phyloP scores from a whole-genome alignment of 2,888 invertebrate genomes.

The Agrotis exclamationis region DNA sequence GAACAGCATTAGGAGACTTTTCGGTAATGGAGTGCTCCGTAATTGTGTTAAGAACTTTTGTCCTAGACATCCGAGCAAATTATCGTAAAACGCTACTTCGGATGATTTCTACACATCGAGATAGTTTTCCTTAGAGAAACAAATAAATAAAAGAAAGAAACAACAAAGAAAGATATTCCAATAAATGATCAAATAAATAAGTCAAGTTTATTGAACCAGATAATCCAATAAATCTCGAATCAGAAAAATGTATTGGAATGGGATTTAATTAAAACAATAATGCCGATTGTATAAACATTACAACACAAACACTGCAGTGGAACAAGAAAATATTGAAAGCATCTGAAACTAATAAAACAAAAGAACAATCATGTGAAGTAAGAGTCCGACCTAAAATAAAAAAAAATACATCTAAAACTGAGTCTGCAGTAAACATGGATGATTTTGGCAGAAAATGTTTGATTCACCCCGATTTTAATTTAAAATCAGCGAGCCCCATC shows the following conservation, averaged over 20 bases:
- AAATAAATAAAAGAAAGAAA: constrained; percentile 13
- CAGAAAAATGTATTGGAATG: constrained; percentile 1
- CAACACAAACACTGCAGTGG: neutral
- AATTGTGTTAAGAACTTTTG: constrained; percentile 68
- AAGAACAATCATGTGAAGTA: neutral
- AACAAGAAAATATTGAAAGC: neutral
- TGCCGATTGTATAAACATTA: neutral
- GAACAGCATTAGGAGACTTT: constrained; percentile 63
- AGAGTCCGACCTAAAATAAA: constrained; percentile 1
- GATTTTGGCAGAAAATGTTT: constrained; percentile 39
- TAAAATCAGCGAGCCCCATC: constrained; percentile 49
- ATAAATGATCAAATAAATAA: constrained; percentile 22
- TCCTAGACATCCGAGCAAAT: constrained; percentile 63
- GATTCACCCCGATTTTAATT: constrained; percentile 61
- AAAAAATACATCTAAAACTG: constrained; percentile 24
- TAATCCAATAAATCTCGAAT: constrained; percentile 7
- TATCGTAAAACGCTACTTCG: constrained; percentile 61
- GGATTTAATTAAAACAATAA: constrained; percentile 26
- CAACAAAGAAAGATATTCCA: constrained; percentile 11
- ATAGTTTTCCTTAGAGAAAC: constrained; percentile 20
- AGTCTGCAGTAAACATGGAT: constrained; percentile 21
- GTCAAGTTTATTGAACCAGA: constrained; percentile 4
- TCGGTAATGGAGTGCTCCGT: constrained; percentile 65
- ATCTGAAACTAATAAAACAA: neutral
- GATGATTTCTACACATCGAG: constrained; percentile 40